Conservation (phyloP, 1,140 invertebrate genomes). For the Drosophila sucinea region DNA sequence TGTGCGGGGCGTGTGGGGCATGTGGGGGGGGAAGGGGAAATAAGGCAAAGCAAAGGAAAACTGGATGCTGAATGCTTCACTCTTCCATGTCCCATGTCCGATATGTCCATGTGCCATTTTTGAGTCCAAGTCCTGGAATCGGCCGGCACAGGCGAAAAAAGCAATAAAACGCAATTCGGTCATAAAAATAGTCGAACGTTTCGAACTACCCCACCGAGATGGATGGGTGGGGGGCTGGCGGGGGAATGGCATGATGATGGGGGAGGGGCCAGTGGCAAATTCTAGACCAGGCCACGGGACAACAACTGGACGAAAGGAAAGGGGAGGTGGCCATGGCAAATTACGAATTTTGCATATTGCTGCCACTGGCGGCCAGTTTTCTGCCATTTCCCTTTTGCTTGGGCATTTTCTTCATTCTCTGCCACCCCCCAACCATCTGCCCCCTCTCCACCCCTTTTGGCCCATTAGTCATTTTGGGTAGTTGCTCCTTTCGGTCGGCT, state of each 20-base stretch:
- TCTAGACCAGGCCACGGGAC: conserved; percentile 9
- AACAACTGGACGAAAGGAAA: background rate
- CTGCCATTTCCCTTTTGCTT: conserved; percentile 29
- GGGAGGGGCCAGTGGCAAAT: background rate
- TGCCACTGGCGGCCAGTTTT: conserved; percentile 54
- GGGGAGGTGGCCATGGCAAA: conserved; percentile 59
- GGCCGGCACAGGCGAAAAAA: conserved; percentile 42
- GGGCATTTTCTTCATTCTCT: conserved; percentile 26
- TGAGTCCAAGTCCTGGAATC: conserved; percentile 39
- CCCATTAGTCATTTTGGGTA: conserved; percentile 71
- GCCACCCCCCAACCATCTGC: background rate
- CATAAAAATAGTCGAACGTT: conserved; percentile 79
- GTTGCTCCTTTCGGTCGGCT: conserved; percentile 42
- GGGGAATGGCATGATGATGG: conserved; percentile 8
- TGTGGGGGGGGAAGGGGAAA: background rate
- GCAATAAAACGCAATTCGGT: conserved; percentile 80
- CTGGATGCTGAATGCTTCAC: conserved; percentile 4
- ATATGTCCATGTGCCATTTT: conserved; percentile 37
- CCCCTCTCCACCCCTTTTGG: conserved; percentile 31
- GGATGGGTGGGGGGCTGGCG: background rate
- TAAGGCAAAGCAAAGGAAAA: conserved; percentile 5
- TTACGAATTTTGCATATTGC: conserved; percentile 80
- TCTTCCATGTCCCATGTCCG: background rate
- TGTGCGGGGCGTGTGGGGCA: too few species aligned
- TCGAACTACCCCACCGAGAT: conserved; percentile 47